phyloP scores from a whole-genome alignment of 2,113 vertebrate species.

The Empidonax traillii region DNA sequence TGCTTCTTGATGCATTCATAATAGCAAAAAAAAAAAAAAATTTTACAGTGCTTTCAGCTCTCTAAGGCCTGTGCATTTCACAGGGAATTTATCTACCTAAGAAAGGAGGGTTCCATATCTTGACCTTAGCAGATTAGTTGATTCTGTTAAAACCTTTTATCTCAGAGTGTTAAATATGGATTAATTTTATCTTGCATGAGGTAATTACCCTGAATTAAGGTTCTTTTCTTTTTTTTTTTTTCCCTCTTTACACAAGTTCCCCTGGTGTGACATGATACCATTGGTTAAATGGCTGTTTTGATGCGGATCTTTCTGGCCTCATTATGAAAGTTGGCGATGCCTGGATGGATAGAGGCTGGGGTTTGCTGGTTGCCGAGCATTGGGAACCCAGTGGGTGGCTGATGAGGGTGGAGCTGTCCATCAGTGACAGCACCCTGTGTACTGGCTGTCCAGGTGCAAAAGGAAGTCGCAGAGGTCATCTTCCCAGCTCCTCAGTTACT shows the following conservation, averaged over 20 bases:
- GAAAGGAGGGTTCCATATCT: neutral
- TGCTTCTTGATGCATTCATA: neutral
- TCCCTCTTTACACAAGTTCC: neutral
- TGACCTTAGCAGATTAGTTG: neutral
- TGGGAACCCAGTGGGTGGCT: neutral
- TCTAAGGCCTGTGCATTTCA: neutral
- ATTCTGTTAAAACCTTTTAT: neutral
- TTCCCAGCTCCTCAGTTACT: neutral
- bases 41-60: neutral
- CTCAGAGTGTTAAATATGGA: neutral
- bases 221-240: accelerated
- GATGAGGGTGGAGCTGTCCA: neutral
- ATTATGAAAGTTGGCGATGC: accelerated
- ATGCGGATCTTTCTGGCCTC: neutral
- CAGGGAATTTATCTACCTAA: neutral
- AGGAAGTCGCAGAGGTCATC: neutral
- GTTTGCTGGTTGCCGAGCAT: neutral
- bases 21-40: neutral
- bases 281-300: neutral
- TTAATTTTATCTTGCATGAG: neutral
- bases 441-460: neutral
- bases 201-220: neutral
- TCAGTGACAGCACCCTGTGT: neutral
- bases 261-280: neutral
- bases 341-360: neutral